A percentile compares a stretch with the other conserved stretches of the same genome.
Evolutionary conservation across 2,797 vertebrate genomes (phyloP).

Genomic region (Podarcis siculus): DNA sequence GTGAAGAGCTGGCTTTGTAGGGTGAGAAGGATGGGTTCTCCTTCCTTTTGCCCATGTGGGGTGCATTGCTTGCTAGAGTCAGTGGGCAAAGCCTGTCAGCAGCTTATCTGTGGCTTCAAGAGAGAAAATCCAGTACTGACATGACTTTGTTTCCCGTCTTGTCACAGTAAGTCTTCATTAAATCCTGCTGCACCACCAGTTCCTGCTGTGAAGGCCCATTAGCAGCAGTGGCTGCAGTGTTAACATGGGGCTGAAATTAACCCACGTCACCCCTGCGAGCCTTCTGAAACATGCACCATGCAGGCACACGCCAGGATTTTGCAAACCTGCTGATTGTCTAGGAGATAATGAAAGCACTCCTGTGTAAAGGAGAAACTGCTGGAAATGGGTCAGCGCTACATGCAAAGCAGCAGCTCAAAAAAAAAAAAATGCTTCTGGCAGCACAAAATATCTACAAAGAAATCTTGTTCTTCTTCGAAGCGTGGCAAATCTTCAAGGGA

Average conservation of each 20-base stretch:
- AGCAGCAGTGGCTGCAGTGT: background rate
- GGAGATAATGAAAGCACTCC: background rate
- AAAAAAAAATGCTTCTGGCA: background rate
- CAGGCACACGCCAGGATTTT: background rate
- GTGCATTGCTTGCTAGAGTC: background rate
- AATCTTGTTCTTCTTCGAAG: background rate
- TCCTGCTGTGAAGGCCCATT: constrained; percentile 4
- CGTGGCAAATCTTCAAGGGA: background rate
- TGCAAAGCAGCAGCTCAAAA: background rate
- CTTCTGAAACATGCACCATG: background rate
- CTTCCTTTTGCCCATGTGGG: background rate
- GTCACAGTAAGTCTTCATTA: constrained; percentile 12
- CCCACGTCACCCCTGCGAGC: background rate
- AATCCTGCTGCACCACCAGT: background rate
- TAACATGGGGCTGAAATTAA: background rate
- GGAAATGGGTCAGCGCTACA: background rate
- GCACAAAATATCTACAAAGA: background rate
- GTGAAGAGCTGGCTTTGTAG: background rate
- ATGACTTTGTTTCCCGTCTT: constrained; percentile 22
- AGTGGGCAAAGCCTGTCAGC: background rate
- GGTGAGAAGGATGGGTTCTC: background rate
- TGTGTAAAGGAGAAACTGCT: accelerated
- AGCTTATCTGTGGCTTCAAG: constrained; percentile 29
- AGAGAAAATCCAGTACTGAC: background rate
- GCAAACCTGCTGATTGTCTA: background rate